Base-by-base conservation (phyloP, 2,797 vertebrate species). In the Sebastes elongatus region DNA sequence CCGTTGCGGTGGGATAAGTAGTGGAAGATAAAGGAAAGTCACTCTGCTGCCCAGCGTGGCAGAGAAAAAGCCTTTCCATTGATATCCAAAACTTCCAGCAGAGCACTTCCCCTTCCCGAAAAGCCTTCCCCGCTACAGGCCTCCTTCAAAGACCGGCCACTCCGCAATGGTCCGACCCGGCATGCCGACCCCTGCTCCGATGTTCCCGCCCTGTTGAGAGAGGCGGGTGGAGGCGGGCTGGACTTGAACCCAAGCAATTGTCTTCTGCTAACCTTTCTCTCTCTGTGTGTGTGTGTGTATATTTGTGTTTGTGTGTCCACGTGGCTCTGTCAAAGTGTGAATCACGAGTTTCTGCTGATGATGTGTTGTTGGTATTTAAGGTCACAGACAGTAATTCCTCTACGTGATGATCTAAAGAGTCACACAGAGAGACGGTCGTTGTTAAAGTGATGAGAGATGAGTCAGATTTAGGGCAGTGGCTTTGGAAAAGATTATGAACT, bases 91-190 rank as follows among this genome's bases (percentile, higher is more conserved):
- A 80, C 90, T 80, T 89, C 77, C 89, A 89, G 81, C 86, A 66
- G 86, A 88, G 90, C 89, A 68, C 88, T 93, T 93, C 94, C 94
- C 84, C 78, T 93, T 93, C 86, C 92, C 79, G 70, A 89, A 87
- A 93, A 78, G 62, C 82, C 80, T 88, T 89, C 91, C 86, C 80
- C 30, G 76, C 75, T 73, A 76, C 85, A 71, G 83, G 81, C 85
- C 88, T 92, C 89, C 92, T 93, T 93, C 91, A 93, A 93, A 94
- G 91, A 81, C 88, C 4, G 69, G 78, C 77, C 85, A 72, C 81
- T 90, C 77, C 65, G 35, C 80, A 69, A 68, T 10, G 55, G 56
- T 75, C 78, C 75, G 80, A 88, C 92, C 86, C 82, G 20, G 78
- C 92, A 80, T 91, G 87, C 92, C 69, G 84, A 94, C 93, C 90